Evolutionary conservation across 2,113 vertebrate genomes (phyloP).

Genomic region (Hippocampus abdominalis): DNA sequence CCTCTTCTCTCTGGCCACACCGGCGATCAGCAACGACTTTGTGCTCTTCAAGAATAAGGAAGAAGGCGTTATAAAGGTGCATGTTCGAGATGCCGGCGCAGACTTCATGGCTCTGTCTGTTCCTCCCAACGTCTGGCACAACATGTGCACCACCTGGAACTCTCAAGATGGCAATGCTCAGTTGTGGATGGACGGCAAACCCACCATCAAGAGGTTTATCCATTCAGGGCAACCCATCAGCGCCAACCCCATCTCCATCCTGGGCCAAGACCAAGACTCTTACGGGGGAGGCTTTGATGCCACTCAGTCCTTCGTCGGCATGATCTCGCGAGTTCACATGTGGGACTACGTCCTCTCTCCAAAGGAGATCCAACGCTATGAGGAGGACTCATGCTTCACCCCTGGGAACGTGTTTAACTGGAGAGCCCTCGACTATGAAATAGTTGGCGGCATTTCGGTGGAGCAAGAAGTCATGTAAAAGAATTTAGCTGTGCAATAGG

Average conservation of each 20-base stretch:
- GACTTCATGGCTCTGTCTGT: conserved; percentile 23
- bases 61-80: neutral
- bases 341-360: conserved; percentile 36
- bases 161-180: conserved; percentile 30
- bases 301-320: conserved; percentile 29
- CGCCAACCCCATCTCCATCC: conserved; percentile 11
- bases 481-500: neutral
- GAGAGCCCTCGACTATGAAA: conserved; percentile 1
- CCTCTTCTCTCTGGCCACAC: conserved; percentile 36
- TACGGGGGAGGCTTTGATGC: conserved; percentile 24
- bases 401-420: conserved; percentile 36
- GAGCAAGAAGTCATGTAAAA: neutral
- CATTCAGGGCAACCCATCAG: conserved; percentile 4
- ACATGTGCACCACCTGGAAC: conserved; percentile 41
- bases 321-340: conserved; percentile 43
- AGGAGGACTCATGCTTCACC: neutral
- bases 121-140: conserved; percentile 37
- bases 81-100: rapidly evolving
- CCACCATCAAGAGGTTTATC: conserved; percentile 33
- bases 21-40: conserved; percentile 7
- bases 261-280: conserved; percentile 44
- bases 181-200: conserved; percentile 49
- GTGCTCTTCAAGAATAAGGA: conserved; percentile 18
- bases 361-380: conserved; percentile 21
- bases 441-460: neutral